Conservation (phyloP, 2,113 vertebrate species). For the Lycaon pictus region DNA sequence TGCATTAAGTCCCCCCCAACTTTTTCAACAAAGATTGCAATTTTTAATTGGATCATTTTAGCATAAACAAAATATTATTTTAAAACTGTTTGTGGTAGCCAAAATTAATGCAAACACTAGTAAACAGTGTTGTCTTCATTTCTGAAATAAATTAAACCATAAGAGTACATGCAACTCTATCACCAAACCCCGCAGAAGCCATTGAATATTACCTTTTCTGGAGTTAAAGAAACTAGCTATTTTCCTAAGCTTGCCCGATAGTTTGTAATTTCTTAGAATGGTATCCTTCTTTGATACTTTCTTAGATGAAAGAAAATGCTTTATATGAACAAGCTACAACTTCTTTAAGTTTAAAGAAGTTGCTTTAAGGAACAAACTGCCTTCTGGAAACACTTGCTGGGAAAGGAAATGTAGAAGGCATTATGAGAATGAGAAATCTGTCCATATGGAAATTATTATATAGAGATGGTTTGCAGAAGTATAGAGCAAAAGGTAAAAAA, state of each 20-base stretch:
- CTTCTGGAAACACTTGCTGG: conserved; percentile 22
- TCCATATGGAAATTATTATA: conserved; percentile 28
- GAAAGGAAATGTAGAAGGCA: conserved; percentile 47
- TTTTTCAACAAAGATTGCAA: conserved; percentile 46
- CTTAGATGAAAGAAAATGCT: conserved; percentile 62
- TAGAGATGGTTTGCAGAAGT: conserved; percentile 10
- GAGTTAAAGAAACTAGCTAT: conserved; percentile 46
- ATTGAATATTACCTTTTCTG: conserved; percentile 8
- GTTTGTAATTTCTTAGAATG: conserved; percentile 53
- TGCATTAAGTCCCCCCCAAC: conserved; percentile 43
- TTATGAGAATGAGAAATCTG: conserved; percentile 65
- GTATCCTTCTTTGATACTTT: conserved; percentile 57
- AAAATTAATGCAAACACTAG: conserved; percentile 44
- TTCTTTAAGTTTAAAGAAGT: conserved; percentile 49
- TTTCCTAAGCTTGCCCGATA: conserved; percentile 32
- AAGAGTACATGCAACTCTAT: neutral
- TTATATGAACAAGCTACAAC: conserved; percentile 46
- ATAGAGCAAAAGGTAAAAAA: neutral
- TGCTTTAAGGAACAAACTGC: conserved; percentile 48
- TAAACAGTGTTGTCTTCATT: conserved; percentile 32
- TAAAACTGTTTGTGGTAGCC: conserved; percentile 19
- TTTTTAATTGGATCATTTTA: conserved; percentile 59
- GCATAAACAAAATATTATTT: conserved; percentile 36
- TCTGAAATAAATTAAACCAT: conserved; percentile 40
- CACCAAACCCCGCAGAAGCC: neutral